Base-by-base conservation (phyloP, 2,888 invertebrate species). In the Heterodera filipjevi region DNA sequence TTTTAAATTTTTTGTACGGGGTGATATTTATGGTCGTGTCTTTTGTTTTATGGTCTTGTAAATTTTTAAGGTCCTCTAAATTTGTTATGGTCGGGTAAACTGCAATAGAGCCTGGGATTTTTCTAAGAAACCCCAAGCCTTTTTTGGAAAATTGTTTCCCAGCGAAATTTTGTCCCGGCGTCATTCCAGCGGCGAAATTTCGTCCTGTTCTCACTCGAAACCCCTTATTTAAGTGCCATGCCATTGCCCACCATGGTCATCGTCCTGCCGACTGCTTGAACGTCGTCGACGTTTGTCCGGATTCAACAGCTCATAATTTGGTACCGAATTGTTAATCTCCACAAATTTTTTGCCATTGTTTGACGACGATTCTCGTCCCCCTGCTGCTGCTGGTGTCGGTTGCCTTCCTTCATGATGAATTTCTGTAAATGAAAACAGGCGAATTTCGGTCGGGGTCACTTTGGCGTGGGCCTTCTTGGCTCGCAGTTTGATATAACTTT, bases 261-360 rank as follows among this genome's bases (percentile, higher is more conserved):
- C 59, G 6, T 59, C 59, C 3, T 59, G n/a, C 5, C 59, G 59
- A n/a, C 59, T 59, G 27, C 27, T 33, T 32, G 32, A 33, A 2
- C 32, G 35, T 5, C 68, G 68, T 33, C 68, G 32, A 3, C 68
- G 68, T 32, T 68, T 68, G 68, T 68, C 68, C 32, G 66, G 66
- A 32, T 68, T 68, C 33, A 68, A 32, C 16, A 35, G 0, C 22
- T 35, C 68, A 35, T 68, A 68, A 35, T 68, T 68, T 35, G 68
- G 68, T 16, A 68, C 32, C 19, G 68, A 32, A 35, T 68, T 68
- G 33, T 68, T 68, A 30, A 68, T 68, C 33, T 68, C 68, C 32
- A 68, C 68, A 68, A 68, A 68, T 35, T 68, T 32, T 33, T 16
- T 59, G 6, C 59, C 59, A 59, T 59, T 59, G n/a, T 59, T 59